Evolutionary conservation across 1,140 invertebrate species (phyloP), one percentile per base, ranked within the genome.

Genomic region (Oppia nitens): DNA sequence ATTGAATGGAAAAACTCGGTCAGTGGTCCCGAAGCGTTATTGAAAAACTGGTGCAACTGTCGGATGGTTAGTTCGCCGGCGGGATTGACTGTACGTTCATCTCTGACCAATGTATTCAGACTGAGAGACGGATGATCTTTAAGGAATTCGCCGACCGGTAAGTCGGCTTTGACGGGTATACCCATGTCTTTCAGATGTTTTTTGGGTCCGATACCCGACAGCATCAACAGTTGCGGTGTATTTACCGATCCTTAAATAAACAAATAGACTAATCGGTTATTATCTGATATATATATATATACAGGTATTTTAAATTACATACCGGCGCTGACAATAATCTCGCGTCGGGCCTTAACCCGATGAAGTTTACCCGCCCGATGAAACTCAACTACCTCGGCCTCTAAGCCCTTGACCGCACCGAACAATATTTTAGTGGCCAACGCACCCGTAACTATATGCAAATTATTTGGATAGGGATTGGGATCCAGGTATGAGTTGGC

Each of bases 401-500:
- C 72, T 68, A 85, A 90, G 0, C 24, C 11, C 21, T 55, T 50
- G 24, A 29, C 26, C 11, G 12, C 72, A 67, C 95, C 83, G 64
- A 96, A 87, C 26, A 94, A 74, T 21, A 90, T 70, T 61, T 80
- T 82, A 0, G 82, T 88, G 0, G 85, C 87, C 40, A 88, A 81
- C 0, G 87, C 77, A 58, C 85, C 77, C 74, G 87, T 85, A 0
- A 86, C 80, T 3, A 93, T 79, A 66, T 90, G 83, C 0, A 96
- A 73, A 68, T 95, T 96, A 23, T 77, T 77, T 47, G 45, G 45
- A 0, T 90, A 73, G 2, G 85, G 72, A 45, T n/a, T 24, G 0
- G 92, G 88, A 60, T 85, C 72, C 0, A 96, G 71, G 64, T 94
- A 96, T 0, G 87, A 89, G 70, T 87, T 87, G 0, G 85, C 79